Base-by-base conservation (phyloP, 2,113 vertebrate genomes). In the Chaenogobius annularis region DNA sequence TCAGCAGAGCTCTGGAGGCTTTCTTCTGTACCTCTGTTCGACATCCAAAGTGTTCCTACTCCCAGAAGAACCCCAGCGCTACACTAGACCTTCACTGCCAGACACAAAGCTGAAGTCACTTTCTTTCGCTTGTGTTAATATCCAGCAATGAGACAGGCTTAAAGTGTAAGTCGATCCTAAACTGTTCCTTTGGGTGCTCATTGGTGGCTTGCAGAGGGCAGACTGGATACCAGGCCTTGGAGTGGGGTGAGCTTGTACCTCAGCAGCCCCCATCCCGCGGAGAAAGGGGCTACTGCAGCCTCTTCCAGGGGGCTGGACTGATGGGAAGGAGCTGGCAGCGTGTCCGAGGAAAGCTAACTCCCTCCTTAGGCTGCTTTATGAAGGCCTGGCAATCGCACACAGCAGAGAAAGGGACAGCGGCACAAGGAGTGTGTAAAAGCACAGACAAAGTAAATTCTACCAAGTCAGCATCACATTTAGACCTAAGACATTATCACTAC, bases 301-400 rank as follows among this genome's bases (percentile, higher is more conserved):
- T 83, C 82, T 86, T 92, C 75, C 73, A 90, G 85, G 78, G 82
- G 88, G 88, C 84, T 87, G 89, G 87, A 90, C 86, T 89, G 88
- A 92, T 87, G 90, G 88, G 90, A 91, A 91, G 83, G 83, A 83
- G 79, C 85, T 89, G 88, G 88, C 87, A 81, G 63, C 44, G 50
- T 22, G 78, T 87, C 61, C 70, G 26, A 75, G 83, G 78, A 84
- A 84, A 87, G 81, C 61, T 15, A 86, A 82, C 80, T 87, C 78
- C 76, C 79, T 79, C 69, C 78, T 84, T 67, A n/a, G 74, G 86
- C 78, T 83, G 72, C 83, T 89, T 84, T 85, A 85, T 86, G 82
- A 86, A 89, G 83, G 84, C 72, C 74, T 90, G 87, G 86, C 89
- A 81, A 82, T 73, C 15, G 67, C 64, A 61, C 74, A 78, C 54